Conservation (phyloP, 2,888 invertebrate species). For the Heterodera filipjevi region DNA sequence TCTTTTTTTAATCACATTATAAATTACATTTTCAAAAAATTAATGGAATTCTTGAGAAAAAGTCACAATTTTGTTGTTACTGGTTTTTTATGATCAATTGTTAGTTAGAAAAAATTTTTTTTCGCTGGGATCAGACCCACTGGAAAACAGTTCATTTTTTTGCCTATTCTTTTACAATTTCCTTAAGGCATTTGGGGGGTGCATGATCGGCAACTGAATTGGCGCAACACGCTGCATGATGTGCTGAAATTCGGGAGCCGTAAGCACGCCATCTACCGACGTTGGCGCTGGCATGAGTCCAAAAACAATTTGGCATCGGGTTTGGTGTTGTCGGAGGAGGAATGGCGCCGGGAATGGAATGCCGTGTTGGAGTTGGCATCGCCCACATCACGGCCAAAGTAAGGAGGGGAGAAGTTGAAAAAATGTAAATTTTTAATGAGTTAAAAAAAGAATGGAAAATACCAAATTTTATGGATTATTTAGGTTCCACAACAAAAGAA, state of each 20-base stretch:
- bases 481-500: neutral
- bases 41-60: too few relatives aligned
- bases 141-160: too few relatives aligned
- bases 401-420: too few relatives aligned
- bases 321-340: slow-evolving; percentile 77
- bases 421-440: too few relatives aligned
- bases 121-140: too few relatives aligned
- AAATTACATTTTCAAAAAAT: too few relatives aligned
- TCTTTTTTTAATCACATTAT: neutral
- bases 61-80: too few relatives aligned
- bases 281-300: slow-evolving; percentile 71
- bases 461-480: too few relatives aligned
- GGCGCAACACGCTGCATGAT: slow-evolving; percentile 78
- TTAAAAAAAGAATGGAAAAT: too few relatives aligned
- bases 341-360: slow-evolving; percentile 81
- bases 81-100: too few relatives aligned
- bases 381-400: slow-evolving; percentile 69
- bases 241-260: slow-evolving; percentile 73
- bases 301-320: slow-evolving; percentile 67
- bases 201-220: slow-evolving; percentile 80
- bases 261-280: slow-evolving; percentile 71
- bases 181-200: slow-evolving; percentile 82
- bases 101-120: too few relatives aligned
- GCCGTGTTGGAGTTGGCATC: slow-evolving; percentile 75
- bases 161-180: neutral